Percentiles rank a stretch among this genome's conserved stretches.
phyloP scores from a whole-genome alignment of 2,888 invertebrate genomes.

The Tinea semifulvella region DNA sequence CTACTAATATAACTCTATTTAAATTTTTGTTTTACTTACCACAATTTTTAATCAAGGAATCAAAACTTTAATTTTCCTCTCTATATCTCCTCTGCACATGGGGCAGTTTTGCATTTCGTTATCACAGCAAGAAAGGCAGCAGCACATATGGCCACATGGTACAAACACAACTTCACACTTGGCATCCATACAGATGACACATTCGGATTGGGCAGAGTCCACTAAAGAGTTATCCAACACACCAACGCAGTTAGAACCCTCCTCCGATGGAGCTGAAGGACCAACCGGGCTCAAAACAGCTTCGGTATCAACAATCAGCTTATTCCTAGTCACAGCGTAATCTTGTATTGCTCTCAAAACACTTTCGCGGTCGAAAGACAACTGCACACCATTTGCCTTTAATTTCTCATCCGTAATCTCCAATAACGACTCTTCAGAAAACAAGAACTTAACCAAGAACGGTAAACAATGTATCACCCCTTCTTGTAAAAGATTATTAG shows the following conservation, averaged over 20 bases:
- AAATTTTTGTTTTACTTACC: too few relatives aligned
- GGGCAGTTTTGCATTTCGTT: slow-evolving; percentile 74
- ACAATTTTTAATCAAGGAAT: slow-evolving; percentile 42
- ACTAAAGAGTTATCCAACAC: slow-evolving; percentile 32
- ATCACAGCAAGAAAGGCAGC: slow-evolving; percentile 75
- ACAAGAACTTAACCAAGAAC: slow-evolving; percentile 71
- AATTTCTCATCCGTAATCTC: slow-evolving; percentile 66
- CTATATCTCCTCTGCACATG: slow-evolving; percentile 77
- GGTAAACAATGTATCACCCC: slow-evolving; percentile 81
- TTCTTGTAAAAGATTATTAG: slow-evolving; percentile 74
- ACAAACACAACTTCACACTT: slow-evolving; percentile 79
- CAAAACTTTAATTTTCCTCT: slow-evolving; percentile 73
- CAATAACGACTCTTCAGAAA: slow-evolving; percentile 58
- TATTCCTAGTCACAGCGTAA: slow-evolving; percentile 56
- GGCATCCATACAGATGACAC: slow-evolving; percentile 85
- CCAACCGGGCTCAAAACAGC: slow-evolving; percentile 30
- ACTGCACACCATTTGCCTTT: slow-evolving; percentile 63
- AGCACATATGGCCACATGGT: slow-evolving; percentile 89
- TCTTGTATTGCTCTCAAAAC: slow-evolving; percentile 71
- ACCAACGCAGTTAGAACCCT: slow-evolving; percentile 37
- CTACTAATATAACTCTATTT: too few relatives aligned
- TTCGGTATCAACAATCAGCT: slow-evolving; percentile 19
- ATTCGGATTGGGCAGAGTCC: slow-evolving; percentile 68
- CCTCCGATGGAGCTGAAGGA: slow-evolving; percentile 26
- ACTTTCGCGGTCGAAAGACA: slow-evolving; percentile 64